These are phyloP conservation scores for Morelia viridis DNA, from an alignment of 2,797 vertebrate genomes.

Conservation along the genomic window DNA sequence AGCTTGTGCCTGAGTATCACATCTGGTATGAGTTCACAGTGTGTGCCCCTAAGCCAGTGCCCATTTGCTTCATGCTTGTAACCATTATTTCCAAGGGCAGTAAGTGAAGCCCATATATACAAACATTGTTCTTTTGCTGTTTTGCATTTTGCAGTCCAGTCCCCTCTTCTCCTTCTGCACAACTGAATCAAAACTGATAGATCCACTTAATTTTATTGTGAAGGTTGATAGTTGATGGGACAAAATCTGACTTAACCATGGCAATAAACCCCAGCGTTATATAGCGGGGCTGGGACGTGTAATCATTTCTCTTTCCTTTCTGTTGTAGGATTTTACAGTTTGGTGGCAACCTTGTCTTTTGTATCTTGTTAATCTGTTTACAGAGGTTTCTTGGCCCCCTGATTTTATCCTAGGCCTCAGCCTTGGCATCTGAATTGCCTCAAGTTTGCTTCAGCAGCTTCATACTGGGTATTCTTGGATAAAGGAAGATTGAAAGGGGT, in stretches of 20 bases:
- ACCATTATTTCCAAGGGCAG: background rate
- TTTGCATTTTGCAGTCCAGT: background rate
- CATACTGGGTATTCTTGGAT: background rate
- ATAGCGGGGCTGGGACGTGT: background rate
- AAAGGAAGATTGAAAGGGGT: background rate
- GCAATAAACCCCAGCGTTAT: constrained; percentile 8
- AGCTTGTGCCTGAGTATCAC: background rate
- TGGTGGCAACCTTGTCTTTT: constrained; percentile 22
- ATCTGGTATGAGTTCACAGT: background rate
- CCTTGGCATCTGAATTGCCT: constrained; percentile 18
- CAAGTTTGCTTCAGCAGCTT: constrained; percentile 8
- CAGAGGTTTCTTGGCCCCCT: background rate
- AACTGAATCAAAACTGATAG: background rate
- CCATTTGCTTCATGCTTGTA: background rate
- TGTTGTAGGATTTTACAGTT: background rate
- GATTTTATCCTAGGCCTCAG: constrained; percentile 9
- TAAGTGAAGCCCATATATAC: background rate
- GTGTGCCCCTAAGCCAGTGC: background rate
- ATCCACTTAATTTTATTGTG: constrained; percentile 13
- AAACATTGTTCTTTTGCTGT: background rate
- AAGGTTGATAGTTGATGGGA: constrained; percentile 3
- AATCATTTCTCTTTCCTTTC: constrained; percentile 18
- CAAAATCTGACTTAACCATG: background rate
- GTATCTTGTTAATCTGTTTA: constrained; percentile 25
- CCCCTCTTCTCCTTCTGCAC: background rate